Evolutionary conservation across 53 echinoderm and acorn worm genomes (phyloP).

Genomic region (Temnopleurus reevesii): DNA sequence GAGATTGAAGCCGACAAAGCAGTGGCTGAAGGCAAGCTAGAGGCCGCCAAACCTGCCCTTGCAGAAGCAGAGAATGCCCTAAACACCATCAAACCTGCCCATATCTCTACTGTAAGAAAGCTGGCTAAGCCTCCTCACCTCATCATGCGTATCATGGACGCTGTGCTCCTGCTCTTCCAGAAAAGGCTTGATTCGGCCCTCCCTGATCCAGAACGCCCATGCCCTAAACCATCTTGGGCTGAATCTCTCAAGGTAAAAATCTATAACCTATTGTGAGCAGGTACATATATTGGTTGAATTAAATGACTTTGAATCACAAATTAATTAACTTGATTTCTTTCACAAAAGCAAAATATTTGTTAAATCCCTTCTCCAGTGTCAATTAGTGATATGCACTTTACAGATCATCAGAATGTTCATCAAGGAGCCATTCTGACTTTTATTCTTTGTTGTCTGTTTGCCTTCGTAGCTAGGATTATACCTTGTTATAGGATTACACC

Average conservation of each 20-base stretch:
- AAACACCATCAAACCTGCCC: constrained; percentile 96
- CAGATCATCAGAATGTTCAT: too few species aligned
- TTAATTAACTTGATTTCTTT: too few species aligned
- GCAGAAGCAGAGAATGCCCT: constrained; percentile 91
- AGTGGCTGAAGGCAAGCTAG: constrained; percentile 83
- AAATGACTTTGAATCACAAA: too few species aligned
- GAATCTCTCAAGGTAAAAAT: constrained; percentile 99
- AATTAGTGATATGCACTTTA: too few species aligned
- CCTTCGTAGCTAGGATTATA: too few species aligned
- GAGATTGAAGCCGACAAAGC: constrained; percentile 94
- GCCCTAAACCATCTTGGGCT: constrained; percentile 91
- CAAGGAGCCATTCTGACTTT: too few species aligned
- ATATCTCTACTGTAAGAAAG: constrained; percentile 96
- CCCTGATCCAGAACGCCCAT: constrained; percentile 84
- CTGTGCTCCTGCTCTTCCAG: constrained; percentile 86
- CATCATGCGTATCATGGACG: constrained; percentile 99
- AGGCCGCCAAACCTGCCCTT: constrained; percentile 93
- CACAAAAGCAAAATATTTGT: too few species aligned
- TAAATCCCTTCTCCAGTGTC: too few species aligned
- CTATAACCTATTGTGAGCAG: too few species aligned
- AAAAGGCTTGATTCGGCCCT: constrained; percentile 65
- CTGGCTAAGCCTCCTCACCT: constrained; percentile 98
- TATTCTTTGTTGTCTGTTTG: too few species aligned
- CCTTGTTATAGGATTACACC: too few species aligned
- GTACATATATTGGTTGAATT: too few species aligned